These are phyloP conservation scores for Ostrea edulis DNA, from an alignment of 1,140 invertebrate genomes.

Conservation along the genomic window DNA sequence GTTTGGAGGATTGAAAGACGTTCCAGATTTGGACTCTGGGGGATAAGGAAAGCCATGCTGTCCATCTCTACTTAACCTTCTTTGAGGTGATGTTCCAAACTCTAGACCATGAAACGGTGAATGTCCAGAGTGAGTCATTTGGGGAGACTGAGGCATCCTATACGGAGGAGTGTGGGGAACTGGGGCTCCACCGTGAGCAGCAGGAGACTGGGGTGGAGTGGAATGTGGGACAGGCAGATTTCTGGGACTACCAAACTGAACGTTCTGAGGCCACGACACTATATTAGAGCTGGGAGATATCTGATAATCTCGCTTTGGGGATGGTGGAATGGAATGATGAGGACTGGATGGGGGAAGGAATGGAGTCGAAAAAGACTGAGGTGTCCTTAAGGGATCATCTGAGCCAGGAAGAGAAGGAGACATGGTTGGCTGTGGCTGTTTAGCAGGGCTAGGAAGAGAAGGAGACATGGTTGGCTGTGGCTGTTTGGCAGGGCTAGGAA, in stretches of 20 bases:
- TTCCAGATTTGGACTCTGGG: not conserved
- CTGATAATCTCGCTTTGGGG: not conserved
- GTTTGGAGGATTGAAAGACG: not conserved
- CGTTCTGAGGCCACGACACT: conserved; percentile 12
- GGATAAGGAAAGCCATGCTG: not conserved
- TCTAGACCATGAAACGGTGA: not conserved
- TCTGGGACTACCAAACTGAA: conserved; percentile 10
- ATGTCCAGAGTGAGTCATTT: not conserved
- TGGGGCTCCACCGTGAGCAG: not conserved
- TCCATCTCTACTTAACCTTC: not conserved
- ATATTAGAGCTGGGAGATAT: conserved; percentile 21
- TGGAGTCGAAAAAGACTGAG: not conserved
- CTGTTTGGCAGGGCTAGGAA: not conserved
- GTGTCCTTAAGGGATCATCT: not conserved
- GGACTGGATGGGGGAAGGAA: conserved; percentile 26
- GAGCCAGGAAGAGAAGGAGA: not conserved
- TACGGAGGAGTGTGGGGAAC: not conserved
- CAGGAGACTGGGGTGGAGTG: not conserved
- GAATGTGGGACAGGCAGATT: conserved; percentile 11
- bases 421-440: not conserved
- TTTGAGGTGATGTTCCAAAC: conserved; percentile 6
- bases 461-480: not conserved
- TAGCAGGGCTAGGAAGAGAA: not conserved
- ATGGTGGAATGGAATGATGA: not conserved
- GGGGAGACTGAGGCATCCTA: not conserved